Evolutionary conservation across 2,797 vertebrate species (phyloP), one percentile per base, ranked within the genome.

Genomic region (Lutjanus campechanus): DNA sequence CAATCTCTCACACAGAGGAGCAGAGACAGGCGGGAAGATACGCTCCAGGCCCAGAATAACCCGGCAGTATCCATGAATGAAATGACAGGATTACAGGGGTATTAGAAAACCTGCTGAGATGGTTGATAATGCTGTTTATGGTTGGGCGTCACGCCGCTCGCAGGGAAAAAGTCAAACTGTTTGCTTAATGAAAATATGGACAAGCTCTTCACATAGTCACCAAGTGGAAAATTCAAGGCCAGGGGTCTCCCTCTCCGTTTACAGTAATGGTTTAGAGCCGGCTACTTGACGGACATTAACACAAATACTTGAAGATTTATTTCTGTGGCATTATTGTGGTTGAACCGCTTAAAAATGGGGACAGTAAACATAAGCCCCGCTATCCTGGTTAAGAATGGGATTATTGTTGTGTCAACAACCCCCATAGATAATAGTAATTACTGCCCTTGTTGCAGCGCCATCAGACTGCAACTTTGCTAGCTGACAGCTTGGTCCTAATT

Each of bases 401-500:
- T 93, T 94, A 91, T 90, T 94, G 92, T 95, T 94, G 88, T 92
- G 91, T 95, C 95, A 94, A 95, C 93, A 95, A 87, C 88, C 83
- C 84, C 91, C 83, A 92, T 84, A 93, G 92, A 94, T 95, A 94
- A 95, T 94, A 93, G 93, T 94, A 94, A 95, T 95, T 95, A 95
- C 85, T 83, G 88, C 86, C 88, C 85, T 91, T 67, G 86, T 88
- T 85, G 88, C 90, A 80, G 85, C 74, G 29, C 88, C 91, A 90
- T 94, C 90, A 86, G 88, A 90, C 89, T 94, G 88, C 88, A 91
- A 93, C 91, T 91, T 88, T 65, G 72, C 92, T 90, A 78, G 90
- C 91, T 94, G 94, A 95, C 95, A 96, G 94, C 91, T 92, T 92
- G 91, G 91, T 93, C 92, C 92, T 95, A 95, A 96, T 95, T 95